phyloP scores from a whole-genome alignment of 2,888 invertebrate species.

The Acronicta aceris region DNA sequence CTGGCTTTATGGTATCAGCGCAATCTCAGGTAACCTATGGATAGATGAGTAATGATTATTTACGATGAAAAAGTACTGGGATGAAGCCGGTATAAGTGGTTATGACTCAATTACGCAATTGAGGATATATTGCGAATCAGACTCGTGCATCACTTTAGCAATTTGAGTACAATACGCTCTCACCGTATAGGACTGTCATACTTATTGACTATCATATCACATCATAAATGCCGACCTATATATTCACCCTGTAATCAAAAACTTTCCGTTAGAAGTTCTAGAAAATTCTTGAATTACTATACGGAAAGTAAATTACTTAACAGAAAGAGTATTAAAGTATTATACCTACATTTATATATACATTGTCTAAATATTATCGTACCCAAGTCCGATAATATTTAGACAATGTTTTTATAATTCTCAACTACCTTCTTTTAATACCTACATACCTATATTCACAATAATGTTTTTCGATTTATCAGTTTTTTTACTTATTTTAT shows the following conservation, averaged over 20 bases:
- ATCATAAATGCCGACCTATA: background rate
- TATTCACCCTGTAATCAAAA: background rate
- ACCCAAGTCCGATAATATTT: too few species aligned
- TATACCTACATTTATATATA: too few species aligned
- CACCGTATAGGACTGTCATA: constrained; percentile 21
- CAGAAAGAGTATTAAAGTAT: too few species aligned
- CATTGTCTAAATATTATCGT: too few species aligned
- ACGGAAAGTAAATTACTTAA: too few species aligned
- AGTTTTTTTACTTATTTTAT: too few species aligned
- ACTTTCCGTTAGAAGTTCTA: background rate
- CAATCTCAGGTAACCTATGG: background rate
- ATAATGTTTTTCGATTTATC: too few species aligned
- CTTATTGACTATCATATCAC: background rate
- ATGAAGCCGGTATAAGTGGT: constrained; percentile 20
- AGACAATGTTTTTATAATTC: too few species aligned
- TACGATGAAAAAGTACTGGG: background rate
- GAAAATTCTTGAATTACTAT: too few species aligned
- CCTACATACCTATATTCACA: too few species aligned
- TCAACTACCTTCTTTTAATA: too few species aligned
- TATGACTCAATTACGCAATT: constrained; percentile 61
- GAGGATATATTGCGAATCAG: constrained; percentile 37
- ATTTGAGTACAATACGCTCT: constrained; percentile 58
- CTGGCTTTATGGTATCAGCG: background rate
- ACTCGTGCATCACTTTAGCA: constrained; percentile 63
- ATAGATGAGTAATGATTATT: background rate